Percentiles rank a stretch among this genome's conserved stretches.
Conservation (phyloP, 2,888 invertebrate genomes). For the Drosophila cognata region DNA sequence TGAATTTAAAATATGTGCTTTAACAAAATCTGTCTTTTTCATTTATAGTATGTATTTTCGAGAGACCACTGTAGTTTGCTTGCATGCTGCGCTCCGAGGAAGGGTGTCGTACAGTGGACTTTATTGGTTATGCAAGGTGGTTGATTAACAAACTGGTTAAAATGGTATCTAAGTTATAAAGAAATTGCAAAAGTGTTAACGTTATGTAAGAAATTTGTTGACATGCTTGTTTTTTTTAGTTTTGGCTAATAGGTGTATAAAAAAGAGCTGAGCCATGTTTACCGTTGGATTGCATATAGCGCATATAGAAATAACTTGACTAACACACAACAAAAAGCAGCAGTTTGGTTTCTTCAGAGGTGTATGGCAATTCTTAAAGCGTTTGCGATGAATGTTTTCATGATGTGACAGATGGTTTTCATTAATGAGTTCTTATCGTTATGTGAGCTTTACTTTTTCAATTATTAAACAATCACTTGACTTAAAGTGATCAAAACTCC, state of each 20-base stretch:
- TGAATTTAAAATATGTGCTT: background rate
- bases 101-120: slow-evolving; percentile 31
- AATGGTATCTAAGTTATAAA: slow-evolving; percentile 23
- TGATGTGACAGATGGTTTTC: slow-evolving; percentile 56
- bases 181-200: slow-evolving; percentile 21
- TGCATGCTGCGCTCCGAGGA: slow-evolving; percentile 60
- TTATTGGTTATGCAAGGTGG: slow-evolving; percentile 45
- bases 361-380: slow-evolving; percentile 55
- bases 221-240: slow-evolving; percentile 50
- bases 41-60: background rate
- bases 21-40: background rate
- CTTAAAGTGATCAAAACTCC: background rate
- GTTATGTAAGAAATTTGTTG: slow-evolving; percentile 17
- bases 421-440: slow-evolving; percentile 43
- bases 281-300: slow-evolving; percentile 51
- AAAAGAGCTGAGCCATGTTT: slow-evolving; percentile 59
- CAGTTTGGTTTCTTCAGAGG: slow-evolving; percentile 53
- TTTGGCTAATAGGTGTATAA: slow-evolving; percentile 49
- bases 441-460: slow-evolving; percentile 9
- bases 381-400: slow-evolving; percentile 60
- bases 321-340: slow-evolving; percentile 68
- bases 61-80: slow-evolving; percentile 12
- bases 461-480: background rate
- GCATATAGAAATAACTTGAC: slow-evolving; percentile 47
- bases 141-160: slow-evolving; percentile 30